A percentile compares a stretch with the other conserved stretches of the same genome.
Conservation (phyloP, 2,113 vertebrate species). For the Silurus meridionalis region DNA sequence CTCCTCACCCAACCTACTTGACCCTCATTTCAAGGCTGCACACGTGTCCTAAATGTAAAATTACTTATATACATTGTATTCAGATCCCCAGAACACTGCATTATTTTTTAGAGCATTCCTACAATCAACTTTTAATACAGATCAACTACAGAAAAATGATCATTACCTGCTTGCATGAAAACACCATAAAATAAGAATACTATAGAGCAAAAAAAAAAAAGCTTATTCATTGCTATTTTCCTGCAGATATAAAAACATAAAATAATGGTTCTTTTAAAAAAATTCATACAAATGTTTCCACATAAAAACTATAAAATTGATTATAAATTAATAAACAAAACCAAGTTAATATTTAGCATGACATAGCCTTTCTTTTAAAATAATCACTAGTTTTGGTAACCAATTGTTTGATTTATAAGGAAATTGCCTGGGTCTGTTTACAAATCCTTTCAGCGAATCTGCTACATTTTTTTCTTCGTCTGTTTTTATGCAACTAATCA, state of each 20-base stretch:
- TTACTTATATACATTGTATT: too few relatives aligned
- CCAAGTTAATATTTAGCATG: neutral
- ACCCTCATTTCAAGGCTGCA: slow-evolving; percentile 19
- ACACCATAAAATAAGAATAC: neutral
- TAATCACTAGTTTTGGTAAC: neutral
- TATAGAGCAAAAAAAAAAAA: neutral
- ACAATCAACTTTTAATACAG: neutral
- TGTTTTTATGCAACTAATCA: neutral
- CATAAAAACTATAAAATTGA: neutral
- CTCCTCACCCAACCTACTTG: neutral
- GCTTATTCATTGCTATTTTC: neutral
- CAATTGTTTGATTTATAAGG: neutral
- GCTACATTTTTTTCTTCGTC: too few relatives aligned
- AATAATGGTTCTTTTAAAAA: neutral
- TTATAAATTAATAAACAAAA: neutral
- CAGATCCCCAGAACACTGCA: neutral
- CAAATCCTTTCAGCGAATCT: too few relatives aligned
- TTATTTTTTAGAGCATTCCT: neutral
- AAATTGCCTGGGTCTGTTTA: neutral
- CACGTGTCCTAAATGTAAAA: slow-evolving; percentile 23
- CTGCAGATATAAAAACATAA: neutral
- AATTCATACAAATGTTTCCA: neutral
- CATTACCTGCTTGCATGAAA: neutral
- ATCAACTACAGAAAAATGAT: neutral
- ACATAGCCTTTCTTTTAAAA: neutral